Evolutionary conservation across 2,888 invertebrate species (phyloP), one percentile per base, ranked within the genome.

Genomic region (Toxonevra muliebris): DNA sequence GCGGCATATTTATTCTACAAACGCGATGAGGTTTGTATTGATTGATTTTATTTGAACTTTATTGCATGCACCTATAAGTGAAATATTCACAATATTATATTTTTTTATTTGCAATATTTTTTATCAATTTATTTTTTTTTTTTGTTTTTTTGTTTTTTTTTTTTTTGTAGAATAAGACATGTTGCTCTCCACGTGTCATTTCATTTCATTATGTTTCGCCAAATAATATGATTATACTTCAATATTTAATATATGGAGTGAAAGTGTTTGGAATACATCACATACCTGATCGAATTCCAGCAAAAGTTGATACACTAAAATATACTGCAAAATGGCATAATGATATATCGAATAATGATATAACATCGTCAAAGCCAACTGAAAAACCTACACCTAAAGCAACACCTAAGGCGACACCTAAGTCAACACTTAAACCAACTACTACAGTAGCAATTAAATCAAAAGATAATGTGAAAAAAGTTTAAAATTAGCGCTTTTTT

Each of bases 151-250:
- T 12, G 5, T 57, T 19, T n/a, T n/a, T n/a, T n/a, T n/a, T n/a
- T n/a, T n/a, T n/a, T n/a, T n/a, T n/a, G n/a, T 85, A 93, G 91
- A 96, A 94, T 45, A 87, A 93, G 73, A 91, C 93, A 76, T 96
- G 96, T 80, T 97, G 96, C 81, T 95, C 96, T 0, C 96, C 97
- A 81, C 93, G 93, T 82, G 96, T 97, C 0, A 90, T 98, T 10
- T 94, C 96, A 1, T 98, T 98, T 87, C 98, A 98, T 86, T 98
- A 98, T 86, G 93, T 97, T 0, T 88, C 89, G 17, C 94, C 96
- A 0, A 91, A 94, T 77, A 90, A 93, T 85, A 97, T 98, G 93
- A 97, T 97, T 82, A 93, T 95, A 13, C 84, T 97, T 63, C 97
- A 98, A 80, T 98, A 97, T 85, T 87, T 97, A 62, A 91, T 98